Conservation (phyloP, 2,888 invertebrate species). For the Tipula vernalis region DNA sequence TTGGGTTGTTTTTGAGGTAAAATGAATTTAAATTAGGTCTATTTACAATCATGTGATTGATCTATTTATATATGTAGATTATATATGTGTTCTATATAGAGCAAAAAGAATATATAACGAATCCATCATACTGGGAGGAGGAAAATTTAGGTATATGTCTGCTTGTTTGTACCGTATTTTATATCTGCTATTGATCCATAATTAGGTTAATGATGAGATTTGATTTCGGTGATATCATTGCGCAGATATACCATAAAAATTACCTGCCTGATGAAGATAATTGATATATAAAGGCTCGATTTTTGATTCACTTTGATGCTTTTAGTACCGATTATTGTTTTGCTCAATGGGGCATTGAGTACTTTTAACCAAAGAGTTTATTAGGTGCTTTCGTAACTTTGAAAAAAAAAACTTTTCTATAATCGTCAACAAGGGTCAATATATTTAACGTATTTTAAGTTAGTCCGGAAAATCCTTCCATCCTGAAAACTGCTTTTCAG, state of each 20-base stretch:
- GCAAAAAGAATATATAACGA: background rate
- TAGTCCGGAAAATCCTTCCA: too few relatives aligned
- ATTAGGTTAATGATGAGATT: constrained; percentile 4
- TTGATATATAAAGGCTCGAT: background rate
- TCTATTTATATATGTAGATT: background rate
- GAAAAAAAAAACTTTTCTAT: too few relatives aligned
- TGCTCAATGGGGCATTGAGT: too few relatives aligned
- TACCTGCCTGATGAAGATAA: background rate
- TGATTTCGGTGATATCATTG: background rate
- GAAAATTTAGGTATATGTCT: background rate
- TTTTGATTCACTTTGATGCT: too few relatives aligned
- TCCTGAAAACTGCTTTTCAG: too few relatives aligned
- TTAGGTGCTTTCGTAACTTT: too few relatives aligned
- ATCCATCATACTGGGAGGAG: background rate
- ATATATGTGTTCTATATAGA: background rate
- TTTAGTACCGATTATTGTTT: too few relatives aligned
- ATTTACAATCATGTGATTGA: background rate
- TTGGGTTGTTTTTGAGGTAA: background rate
- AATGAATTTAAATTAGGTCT: background rate
- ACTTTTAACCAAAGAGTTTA: too few relatives aligned
- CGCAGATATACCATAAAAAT: background rate
- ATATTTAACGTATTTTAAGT: too few relatives aligned
- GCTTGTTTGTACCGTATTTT: background rate
- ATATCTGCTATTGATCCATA: background rate
- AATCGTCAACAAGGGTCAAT: too few relatives aligned